Conservation (phyloP, 1,140 invertebrate genomes). For the Microplitis mediator region DNA sequence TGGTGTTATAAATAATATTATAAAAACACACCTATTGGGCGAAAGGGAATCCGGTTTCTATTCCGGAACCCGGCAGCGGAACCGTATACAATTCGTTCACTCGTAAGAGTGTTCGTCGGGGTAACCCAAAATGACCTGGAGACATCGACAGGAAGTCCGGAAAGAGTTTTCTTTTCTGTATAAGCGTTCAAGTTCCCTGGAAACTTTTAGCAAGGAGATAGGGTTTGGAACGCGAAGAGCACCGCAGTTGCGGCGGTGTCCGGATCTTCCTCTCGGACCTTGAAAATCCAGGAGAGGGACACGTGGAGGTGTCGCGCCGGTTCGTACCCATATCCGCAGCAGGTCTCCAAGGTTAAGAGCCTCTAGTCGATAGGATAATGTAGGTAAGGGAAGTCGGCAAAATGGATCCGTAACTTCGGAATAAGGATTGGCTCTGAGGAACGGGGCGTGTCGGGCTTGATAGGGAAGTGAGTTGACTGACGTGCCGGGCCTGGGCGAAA, state of each 20-base stretch:
- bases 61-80: slow-evolving; percentile 77
- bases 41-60: slow-evolving; percentile 76
- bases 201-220: slow-evolving; percentile 75
- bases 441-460: slow-evolving; percentile 70
- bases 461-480: slow-evolving; percentile 52
- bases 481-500: slow-evolving; percentile 53
- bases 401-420: slow-evolving; percentile 83
- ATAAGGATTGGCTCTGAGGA: slow-evolving; percentile 81
- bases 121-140: slow-evolving; percentile 72
- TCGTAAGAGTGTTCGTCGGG: slow-evolving; percentile 65
- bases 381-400: slow-evolving; percentile 87
- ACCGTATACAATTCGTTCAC: slow-evolving; percentile 70
- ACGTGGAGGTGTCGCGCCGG: slow-evolving; percentile 63
- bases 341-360: slow-evolving; percentile 86
- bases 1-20: too few relatives aligned
- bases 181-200: slow-evolving; percentile 76
- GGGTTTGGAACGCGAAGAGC: slow-evolving; percentile 74
- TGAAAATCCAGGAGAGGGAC: slow-evolving; percentile 74
- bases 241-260: slow-evolving; percentile 74
- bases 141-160: slow-evolving; percentile 75
- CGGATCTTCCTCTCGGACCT: slow-evolving; percentile 71
- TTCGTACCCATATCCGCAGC: slow-evolving; percentile 34
- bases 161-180: slow-evolving; percentile 83
- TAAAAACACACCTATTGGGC: slow-evolving; percentile 47
- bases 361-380: slow-evolving; percentile 89